Base-by-base conservation (phyloP, 2,888 invertebrate genomes). In the Crioceris asparagi region DNA sequence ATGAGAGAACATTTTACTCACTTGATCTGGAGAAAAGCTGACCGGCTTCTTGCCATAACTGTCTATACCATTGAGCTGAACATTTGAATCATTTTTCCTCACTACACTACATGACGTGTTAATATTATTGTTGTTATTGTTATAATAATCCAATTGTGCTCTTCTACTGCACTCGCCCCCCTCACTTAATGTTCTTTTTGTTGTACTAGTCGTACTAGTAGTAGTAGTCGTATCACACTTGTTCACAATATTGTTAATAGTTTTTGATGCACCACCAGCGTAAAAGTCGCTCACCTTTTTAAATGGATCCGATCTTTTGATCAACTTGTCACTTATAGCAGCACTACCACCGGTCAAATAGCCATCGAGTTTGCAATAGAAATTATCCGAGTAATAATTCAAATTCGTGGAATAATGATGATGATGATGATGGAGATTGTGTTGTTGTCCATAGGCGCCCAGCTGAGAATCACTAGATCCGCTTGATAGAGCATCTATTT, bases 1-100 rank as follows among this genome's bases (percentile, higher is more conserved):
- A 8, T 33, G 5, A 12, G n/a, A 4, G 1, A 7, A 21, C 21
- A 21, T 21, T 21, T 21, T 21, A 49, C 52, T 53, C 48, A 93
- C 83, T 70, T 94, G 88, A 51, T 64, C 65, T 7, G 64, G 57
- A 11, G 64, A 62, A 51, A 65, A 65, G 47, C 60, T 61, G 25
- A 64, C 47, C 4, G 57, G 41, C 41, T 63, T 65, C 45, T 65
- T 65, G n/a, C 62, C 62, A 48, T 56, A 62, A 29, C 49, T 48
- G 35, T 63, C 62, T 15, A 59, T 46, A 41, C 52, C 57, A 40
- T 56, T 59, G 33, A 64, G 45, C 39, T 60, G 58, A 36, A 64
- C 61, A 15, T 49, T 50, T 44, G 44, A 50, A 17, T 50, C 54
- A 19, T 43, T 32, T 27, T 41, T 44, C 31, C 34, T 40, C 25